Base-by-base conservation (phyloP, 2,113 vertebrate species). In the Aplodontia rufa region DNA sequence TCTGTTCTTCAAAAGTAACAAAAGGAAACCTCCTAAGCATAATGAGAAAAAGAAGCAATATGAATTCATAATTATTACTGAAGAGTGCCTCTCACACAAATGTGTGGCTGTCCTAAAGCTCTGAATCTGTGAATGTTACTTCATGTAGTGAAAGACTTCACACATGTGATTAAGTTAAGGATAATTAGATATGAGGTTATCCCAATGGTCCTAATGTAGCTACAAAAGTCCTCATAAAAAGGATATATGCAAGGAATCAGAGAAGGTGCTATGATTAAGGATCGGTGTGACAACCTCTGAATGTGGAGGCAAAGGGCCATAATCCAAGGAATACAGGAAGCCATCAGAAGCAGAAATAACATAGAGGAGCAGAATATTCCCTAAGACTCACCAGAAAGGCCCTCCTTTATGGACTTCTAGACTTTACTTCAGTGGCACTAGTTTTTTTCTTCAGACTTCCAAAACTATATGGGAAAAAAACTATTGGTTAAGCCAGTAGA, bases 311-410 rank as follows among this genome's bases (percentile, higher is more conserved):
- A 87, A 80, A 32, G 8, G 9, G 0, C 5, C 42, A 26, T 0
- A 72, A 75, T 1, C 2, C 17, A 60, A 69, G 8, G 24, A 24
- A 26, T 35, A 60, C 22, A 16, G 22, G 49, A 5, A 47, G 9
- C 2, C 2, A 7, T 45, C 51, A 51, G 16, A 72, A 45, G 0
- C 5, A 51, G 49, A 19, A 95, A 55, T n/a, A 96, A 30, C 5
- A 0, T 19, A 51, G 40, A 19, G 3, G 5, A 30, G 32, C 37
- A 1, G 6, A 1, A 26, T 28, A 7, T 68, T 30, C 1, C 5
- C 12, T 82, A 16, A 80, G 19, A 75, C 2, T 28, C 10, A 58
- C 30, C 3, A 78, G n/a, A 74, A 60, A 60, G 47, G 69, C n/a
- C 2, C 3, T 69, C 5, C 5, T 19, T 8, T 40, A 26, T 19